Percentiles rank a stretch among this genome's conserved stretches.
Evolutionary conservation across 2,888 invertebrate species (phyloP).

Genomic region (Brachycybe producta): DNA sequence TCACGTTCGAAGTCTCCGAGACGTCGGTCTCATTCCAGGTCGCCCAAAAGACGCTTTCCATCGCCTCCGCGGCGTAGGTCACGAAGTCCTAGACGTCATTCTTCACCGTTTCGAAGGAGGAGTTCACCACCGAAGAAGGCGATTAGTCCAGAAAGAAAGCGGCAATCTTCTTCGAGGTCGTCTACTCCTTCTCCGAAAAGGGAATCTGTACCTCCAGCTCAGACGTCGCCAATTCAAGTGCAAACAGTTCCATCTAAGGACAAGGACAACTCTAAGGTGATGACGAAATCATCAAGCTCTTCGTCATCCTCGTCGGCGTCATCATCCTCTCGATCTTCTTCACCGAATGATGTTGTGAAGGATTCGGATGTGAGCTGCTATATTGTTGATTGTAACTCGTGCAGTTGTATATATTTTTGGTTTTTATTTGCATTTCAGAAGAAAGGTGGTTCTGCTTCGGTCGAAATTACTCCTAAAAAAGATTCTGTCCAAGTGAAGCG

Average conservation of each 20-base stretch:
- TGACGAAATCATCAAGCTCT: not conserved
- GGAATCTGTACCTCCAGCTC: not conserved
- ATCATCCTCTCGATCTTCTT: not conserved
- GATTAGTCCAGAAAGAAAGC: conserved; percentile 18
- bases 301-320: conserved; percentile 13
- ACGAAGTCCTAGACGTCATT: conserved; percentile 13
- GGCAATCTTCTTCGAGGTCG: not conserved
- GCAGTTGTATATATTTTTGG: no score
- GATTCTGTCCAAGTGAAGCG: conserved; percentile 74
- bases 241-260: conserved; percentile 27
- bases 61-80: conserved; percentile 18
- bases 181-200: conserved; percentile 3
- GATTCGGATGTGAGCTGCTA: no score
- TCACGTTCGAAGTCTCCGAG: conserved; percentile 21
- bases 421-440: no score
- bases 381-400: no score
- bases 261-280: conserved; percentile 21
- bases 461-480: conserved; percentile 61
- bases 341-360: not conserved
- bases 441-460: conserved; percentile 28
- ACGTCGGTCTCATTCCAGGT: conserved; percentile 19
- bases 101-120: conserved; percentile 27
- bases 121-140: conserved; percentile 24
- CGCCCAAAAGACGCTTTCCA: conserved; percentile 23
- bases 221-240: not conserved